phyloP scores from a whole-genome alignment of 2,113 vertebrate genomes.

The Triplophysa siluroides region DNA sequence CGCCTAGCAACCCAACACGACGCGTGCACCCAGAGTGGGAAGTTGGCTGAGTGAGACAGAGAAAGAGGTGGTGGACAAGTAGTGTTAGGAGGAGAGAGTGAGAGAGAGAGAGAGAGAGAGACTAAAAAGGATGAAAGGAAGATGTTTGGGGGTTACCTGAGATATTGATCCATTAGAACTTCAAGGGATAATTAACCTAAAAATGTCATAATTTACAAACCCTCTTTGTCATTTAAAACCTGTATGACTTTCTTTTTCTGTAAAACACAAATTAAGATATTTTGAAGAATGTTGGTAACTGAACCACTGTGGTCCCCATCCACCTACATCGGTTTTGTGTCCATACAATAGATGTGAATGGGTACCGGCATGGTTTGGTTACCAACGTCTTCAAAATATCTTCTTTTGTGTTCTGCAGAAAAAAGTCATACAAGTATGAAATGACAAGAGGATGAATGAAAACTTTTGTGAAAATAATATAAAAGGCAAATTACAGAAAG shows the following conservation, averaged over 20 bases:
- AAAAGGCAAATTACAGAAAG: background rate
- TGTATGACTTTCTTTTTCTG: background rate
- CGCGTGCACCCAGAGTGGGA: constrained; percentile 56
- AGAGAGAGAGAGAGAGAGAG: background rate
- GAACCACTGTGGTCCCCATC: too few species aligned
- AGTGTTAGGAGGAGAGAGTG: constrained; percentile 23
- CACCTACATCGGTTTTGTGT: too few species aligned
- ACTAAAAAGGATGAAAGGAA: background rate
- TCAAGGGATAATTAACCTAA: background rate
- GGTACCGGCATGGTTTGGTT: too few species aligned
- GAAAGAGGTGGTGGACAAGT: constrained; percentile 53
- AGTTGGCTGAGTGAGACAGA: constrained; percentile 57
- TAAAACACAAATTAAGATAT: too few species aligned
- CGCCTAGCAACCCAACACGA: constrained; percentile 60
- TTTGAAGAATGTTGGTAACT: too few species aligned
- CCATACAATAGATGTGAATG: too few species aligned
- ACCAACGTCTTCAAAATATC: too few species aligned
- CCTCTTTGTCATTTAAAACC: too few species aligned
- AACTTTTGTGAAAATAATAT: background rate
- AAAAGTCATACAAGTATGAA: too few species aligned
- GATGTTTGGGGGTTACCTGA: background rate
- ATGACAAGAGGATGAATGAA: too few species aligned
- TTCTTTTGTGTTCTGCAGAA: too few species aligned
- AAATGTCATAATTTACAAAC: too few species aligned
- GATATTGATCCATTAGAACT: background rate